These are phyloP conservation scores for Tragelaphus buxtoni DNA, from an alignment of 2,113 vertebrate species.

Conservation along the genomic window DNA sequence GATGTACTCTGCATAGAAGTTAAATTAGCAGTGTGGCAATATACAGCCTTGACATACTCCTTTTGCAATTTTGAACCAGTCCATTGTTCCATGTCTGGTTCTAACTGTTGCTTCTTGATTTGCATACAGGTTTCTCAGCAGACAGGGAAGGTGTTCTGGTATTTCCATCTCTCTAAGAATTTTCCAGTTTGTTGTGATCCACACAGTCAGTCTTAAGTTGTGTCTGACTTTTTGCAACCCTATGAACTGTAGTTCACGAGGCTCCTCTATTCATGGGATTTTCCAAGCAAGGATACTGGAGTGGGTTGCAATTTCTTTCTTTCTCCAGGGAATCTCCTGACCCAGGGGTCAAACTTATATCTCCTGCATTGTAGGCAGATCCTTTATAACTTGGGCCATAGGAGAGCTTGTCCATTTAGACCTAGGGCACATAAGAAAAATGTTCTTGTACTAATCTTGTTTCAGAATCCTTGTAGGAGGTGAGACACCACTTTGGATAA, in stretches of 20 bases:
- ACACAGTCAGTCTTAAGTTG: neutral
- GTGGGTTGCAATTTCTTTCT: neutral
- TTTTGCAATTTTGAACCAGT: neutral
- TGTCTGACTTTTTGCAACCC: neutral
- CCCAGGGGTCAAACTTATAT: neutral
- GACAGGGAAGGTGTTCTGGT: neutral
- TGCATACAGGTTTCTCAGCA: neutral
- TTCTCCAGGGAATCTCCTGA: neutral
- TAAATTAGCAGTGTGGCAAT: neutral
- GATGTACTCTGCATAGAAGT: neutral
- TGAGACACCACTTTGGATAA: rapidly evolving
- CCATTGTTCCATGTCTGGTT: neutral
- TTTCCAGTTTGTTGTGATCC: neutral
- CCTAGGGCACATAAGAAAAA: neutral
- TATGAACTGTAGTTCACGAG: neutral
- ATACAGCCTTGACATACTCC: neutral
- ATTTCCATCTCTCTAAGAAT: neutral
- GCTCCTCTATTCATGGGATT: neutral
- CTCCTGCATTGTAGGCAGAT: neutral
- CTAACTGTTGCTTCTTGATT: neutral
- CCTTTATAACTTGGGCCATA: neutral
- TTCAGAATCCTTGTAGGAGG: neutral
- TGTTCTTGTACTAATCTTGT: neutral
- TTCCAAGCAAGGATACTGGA: neutral
- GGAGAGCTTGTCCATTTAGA: neutral